Evolutionary conservation across 2,113 vertebrate genomes (phyloP), one percentile per base, ranked within the genome.

Genomic region (Megaleporinus macrocephalus): DNA sequence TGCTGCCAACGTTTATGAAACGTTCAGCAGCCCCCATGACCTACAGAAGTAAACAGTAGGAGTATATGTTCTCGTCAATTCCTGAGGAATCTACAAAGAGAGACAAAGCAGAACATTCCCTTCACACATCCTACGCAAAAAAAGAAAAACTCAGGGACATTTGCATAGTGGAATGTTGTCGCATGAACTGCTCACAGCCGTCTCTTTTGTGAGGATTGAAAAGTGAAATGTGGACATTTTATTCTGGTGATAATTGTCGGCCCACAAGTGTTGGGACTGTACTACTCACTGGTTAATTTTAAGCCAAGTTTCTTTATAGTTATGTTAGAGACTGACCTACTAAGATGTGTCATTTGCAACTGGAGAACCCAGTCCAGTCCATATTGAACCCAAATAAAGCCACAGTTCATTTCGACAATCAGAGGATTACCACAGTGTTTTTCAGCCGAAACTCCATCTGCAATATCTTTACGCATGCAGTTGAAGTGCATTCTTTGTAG

Each of bases 1-100:
- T 86, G 96, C 98, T 27, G 97, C 98, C 86, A 99, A 96, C 24
- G 97, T 99, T 41, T 99, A 99, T 22, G 97, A 99, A 92, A 95
- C 95, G 36, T 99, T 99, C 89, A 99, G 98, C 91, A 93, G 93
- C 16, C 94, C 95, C n/a, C 96, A 96, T 73, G 96, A 98, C 85
- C 92, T 98, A 85, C 96, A 96, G 89, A 98, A 97, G 81, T 98
- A 90, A 95, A 51, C 3, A 13, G 0, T 20, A 0, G 49, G 30
- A n/a, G 12, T 51, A 1, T 5, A 22, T 41, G 12, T 20, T 27
- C 12, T 44, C 18, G 18, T 15, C 15, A 55, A 33, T 55, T 70
- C 65, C 24, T 44, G 27, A 44, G 44, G 65, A 57, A 47, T 44
- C 29, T 29, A 47, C 20, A 57, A 44, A 71, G 24, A 47, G 61